Evolutionary conservation across 2,113 vertebrate genomes (phyloP).

Genomic region (Ophthalmolycus amberensis): DNA sequence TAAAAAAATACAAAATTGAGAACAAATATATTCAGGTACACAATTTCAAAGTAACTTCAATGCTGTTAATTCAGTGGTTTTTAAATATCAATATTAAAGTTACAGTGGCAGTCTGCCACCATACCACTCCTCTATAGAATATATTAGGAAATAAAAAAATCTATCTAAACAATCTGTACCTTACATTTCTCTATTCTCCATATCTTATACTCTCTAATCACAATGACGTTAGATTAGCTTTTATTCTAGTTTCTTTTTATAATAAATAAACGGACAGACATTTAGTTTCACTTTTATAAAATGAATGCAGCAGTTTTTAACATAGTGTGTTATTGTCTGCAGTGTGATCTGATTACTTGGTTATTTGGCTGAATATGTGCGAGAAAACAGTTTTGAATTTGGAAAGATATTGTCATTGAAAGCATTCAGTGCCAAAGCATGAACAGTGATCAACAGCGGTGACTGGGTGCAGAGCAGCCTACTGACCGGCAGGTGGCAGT

Average conservation of each 20-base stretch:
- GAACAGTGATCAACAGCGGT: not conserved
- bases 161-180: not conserved
- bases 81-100: too few relatives aligned
- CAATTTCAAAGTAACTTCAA: too few relatives aligned
- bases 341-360: not conserved
- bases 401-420: not conserved
- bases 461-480: not conserved
- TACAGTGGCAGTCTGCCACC: too few relatives aligned
- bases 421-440: not conserved
- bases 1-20: too few relatives aligned
- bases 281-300: too few relatives aligned
- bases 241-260: too few relatives aligned
- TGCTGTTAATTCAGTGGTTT: too few relatives aligned
- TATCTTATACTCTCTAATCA: not conserved
- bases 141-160: not conserved
- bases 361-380: not conserved
- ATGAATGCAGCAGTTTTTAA: too few relatives aligned
- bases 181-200: not conserved
- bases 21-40: too few relatives aligned
- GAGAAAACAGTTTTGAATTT: not conserved
- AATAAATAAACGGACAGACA: too few relatives aligned
- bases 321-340: too few relatives aligned
- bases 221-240: too few relatives aligned
- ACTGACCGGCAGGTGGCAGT: conserved; percentile 35
- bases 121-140: not conserved